These are phyloP conservation scores for Lathronympha strigana DNA, from an alignment of 2,888 invertebrate genomes.

Conservation along the genomic window DNA sequence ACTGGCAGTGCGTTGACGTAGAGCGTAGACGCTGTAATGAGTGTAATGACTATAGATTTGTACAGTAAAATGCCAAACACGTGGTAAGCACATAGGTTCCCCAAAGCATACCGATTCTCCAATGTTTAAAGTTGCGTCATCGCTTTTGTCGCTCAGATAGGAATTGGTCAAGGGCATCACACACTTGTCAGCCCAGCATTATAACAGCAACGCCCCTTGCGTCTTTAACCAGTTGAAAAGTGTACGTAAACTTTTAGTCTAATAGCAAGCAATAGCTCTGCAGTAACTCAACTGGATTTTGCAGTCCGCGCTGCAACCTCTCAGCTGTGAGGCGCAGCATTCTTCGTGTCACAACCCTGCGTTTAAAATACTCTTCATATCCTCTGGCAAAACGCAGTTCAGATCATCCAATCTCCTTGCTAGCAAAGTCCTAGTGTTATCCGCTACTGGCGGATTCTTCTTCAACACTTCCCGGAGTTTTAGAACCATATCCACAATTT, in stretches of 20 bases:
- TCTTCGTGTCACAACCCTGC: slow-evolving; percentile 82
- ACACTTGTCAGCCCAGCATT: not conserved
- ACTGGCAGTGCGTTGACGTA: no score
- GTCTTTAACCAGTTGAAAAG: not conserved
- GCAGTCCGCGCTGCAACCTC: slow-evolving; percentile 77
- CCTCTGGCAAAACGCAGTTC: slow-evolving; percentile 92
- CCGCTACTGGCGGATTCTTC: slow-evolving; percentile 83
- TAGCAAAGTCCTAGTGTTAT: slow-evolving; percentile 86
- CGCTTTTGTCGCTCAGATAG: not conserved
- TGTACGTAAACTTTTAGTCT: slow-evolving; percentile 8
- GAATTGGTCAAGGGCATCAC: not conserved
- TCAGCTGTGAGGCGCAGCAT: slow-evolving; percentile 74
- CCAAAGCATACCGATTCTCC: no score
- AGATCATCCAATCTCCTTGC: slow-evolving; percentile 90
- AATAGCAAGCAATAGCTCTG: slow-evolving; percentile 62
- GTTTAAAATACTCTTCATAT: slow-evolving; percentile 92
- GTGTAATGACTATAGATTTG: no score
- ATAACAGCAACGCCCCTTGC: not conserved
- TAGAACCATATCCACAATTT: slow-evolving; percentile 98
- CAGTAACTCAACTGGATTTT: slow-evolving; percentile 61
- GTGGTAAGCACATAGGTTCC: no score
- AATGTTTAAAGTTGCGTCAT: not conserved
- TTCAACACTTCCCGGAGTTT: slow-evolving; percentile 95
- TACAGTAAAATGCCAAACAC: no score
- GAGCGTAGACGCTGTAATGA: no score